Evolutionary conservation across 2,797 vertebrate genomes (phyloP).

Genomic region (Pteropus rufus): DNA sequence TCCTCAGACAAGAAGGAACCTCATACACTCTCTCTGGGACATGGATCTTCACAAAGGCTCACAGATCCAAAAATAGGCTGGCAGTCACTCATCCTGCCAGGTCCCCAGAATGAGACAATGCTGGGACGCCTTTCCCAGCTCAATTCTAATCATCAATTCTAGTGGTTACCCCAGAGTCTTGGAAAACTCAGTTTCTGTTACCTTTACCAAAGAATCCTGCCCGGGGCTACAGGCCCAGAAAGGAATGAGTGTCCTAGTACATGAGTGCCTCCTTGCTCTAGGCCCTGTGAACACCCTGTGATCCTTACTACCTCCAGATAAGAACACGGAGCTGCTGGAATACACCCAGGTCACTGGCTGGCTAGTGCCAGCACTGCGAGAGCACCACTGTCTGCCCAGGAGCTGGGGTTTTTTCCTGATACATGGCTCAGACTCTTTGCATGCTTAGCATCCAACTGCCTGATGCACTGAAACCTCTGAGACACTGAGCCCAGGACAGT

Average conservation of each 20-base stretch:
- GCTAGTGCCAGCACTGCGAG: background rate
- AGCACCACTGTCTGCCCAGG: background rate
- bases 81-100: background rate
- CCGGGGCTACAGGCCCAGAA: background rate
- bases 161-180: background rate
- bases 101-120: accelerated
- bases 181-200: background rate
- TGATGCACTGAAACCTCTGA: background rate
- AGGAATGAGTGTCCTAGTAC: background rate
- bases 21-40: background rate
- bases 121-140: background rate
- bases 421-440: background rate
- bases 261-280: background rate
- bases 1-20: background rate
- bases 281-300: no score
- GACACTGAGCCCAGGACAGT: background rate
- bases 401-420: background rate
- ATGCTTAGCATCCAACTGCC: background rate
- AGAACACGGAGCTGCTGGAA: background rate
- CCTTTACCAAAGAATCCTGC: background rate
- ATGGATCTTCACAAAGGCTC: background rate
- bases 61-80: no score
- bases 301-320: no score
- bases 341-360: background rate
- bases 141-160: background rate